These are phyloP conservation scores for Trichogramma pretiosum DNA, from an alignment of 1,140 invertebrate genomes.

Conservation along the genomic window DNA sequence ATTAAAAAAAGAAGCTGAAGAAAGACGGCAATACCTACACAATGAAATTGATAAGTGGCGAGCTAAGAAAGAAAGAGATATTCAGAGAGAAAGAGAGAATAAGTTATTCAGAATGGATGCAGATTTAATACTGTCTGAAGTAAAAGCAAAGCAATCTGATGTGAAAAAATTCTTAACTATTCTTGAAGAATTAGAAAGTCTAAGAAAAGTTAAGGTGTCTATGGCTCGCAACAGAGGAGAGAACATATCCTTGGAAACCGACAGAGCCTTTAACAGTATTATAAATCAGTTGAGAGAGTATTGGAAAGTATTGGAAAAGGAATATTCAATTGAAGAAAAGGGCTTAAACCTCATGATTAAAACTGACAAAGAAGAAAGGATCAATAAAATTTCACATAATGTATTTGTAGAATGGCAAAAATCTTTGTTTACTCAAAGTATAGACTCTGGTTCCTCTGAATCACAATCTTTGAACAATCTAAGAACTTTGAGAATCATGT, in stretches of 20 bases:
- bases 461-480: conserved; percentile 36
- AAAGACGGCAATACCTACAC: conserved; percentile 40
- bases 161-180: conserved; percentile 54
- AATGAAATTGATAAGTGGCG: conserved; percentile 52
- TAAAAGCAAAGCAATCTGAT: conserved; percentile 58
- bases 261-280: conserved; percentile 38
- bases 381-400: conserved; percentile 32
- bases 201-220: conserved; percentile 52
- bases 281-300: conserved; percentile 38
- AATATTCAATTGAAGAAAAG: conserved; percentile 40
- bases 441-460: conserved; percentile 26
- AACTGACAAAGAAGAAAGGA: conserved; percentile 35
- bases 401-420: conserved; percentile 34
- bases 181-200: conserved; percentile 52
- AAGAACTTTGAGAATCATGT: conserved; percentile 44
- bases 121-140: conserved; percentile 59
- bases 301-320: conserved; percentile 33
- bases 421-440: conserved; percentile 32
- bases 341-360: conserved; percentile 40
- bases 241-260: conserved; percentile 38
- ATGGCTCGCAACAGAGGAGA: conserved; percentile 54
- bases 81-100: conserved; percentile 55
- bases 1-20: conserved; percentile 36
- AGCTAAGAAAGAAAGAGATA: conserved; percentile 51
- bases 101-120: conserved; percentile 57